These are phyloP conservation scores for Phylloscopus whistleri DNA, from an alignment of 2,113 vertebrate genomes.

Conservation along the genomic window DNA sequence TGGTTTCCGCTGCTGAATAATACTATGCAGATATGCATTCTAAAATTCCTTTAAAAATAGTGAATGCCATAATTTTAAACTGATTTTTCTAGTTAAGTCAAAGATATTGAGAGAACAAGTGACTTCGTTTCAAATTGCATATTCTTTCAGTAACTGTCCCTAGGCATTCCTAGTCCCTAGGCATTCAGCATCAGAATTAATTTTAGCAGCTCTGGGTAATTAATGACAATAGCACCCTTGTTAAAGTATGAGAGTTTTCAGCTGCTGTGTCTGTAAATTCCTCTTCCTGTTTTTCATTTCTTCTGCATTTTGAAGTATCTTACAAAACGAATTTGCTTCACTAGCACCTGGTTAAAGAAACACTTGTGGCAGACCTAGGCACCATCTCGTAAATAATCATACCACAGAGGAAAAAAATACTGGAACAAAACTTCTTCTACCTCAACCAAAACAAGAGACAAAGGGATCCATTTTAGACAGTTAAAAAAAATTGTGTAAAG, in stretches of 20 bases:
- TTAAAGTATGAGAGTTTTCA: not conserved
- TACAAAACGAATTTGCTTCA: not conserved
- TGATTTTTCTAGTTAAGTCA: not conserved
- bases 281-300: not conserved
- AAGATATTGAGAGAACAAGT: not conserved
- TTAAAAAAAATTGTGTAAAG: fast-evolving
- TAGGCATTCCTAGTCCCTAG: not conserved
- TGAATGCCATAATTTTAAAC: not conserved
- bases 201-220: not conserved
- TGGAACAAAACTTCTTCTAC: not conserved
- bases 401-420: not conserved
- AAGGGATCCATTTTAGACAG: not conserved
- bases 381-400: not conserved
- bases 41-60: not conserved
- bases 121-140: not conserved
- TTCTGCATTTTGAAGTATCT: not conserved
- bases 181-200: not conserved
- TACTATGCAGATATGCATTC: not conserved
- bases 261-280: not conserved
- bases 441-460: not conserved
- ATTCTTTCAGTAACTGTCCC: not conserved
- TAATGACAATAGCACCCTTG: not conserved
- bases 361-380: not conserved
- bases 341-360: not conserved
- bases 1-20: not conserved